These are phyloP conservation scores for Prionailurus viverrinus DNA, from an alignment of 2,113 vertebrate genomes.

Conservation along the genomic window DNA sequence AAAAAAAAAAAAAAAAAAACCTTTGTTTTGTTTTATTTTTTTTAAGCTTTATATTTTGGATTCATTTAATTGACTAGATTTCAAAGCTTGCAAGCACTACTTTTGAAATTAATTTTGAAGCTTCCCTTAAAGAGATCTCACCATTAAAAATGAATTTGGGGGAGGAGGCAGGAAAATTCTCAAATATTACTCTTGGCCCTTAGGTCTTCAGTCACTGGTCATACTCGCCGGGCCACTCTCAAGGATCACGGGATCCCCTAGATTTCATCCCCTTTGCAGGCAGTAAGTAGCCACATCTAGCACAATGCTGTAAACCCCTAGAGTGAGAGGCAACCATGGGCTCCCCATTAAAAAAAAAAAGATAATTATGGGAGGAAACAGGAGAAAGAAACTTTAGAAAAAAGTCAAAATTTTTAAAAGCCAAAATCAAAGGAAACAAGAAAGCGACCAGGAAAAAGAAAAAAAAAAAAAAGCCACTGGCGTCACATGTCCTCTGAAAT, in stretches of 20 bases:
- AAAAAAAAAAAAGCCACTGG: not conserved
- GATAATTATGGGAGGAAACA: not conserved
- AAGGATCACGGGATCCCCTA: not conserved
- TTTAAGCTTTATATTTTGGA: slow-evolving; percentile 19
- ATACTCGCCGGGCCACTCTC: not conserved
- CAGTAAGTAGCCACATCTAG: not conserved
- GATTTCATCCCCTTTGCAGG: rapidly evolving
- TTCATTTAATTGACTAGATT: slow-evolving; percentile 7
- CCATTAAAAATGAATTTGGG: not conserved
- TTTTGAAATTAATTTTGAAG: slow-evolving; percentile 30
- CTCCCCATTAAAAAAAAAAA: not conserved
- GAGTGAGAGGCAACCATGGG: too few relatives aligned
- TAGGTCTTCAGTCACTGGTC: not conserved
- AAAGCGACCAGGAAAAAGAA: not conserved
- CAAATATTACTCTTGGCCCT: not conserved
- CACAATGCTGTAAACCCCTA: not conserved
- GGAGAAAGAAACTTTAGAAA: not conserved
- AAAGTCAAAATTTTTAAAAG: not conserved
- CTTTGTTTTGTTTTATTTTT: not conserved
- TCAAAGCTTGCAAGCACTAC: slow-evolving; percentile 16
- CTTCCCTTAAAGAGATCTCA: not conserved
- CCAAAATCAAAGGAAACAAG: not conserved
- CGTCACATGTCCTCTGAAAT: not conserved
- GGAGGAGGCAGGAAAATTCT: not conserved
- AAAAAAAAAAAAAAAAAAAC: not conserved